Base-by-base conservation (phyloP, 2,888 invertebrate species). In the Chironomus riparius region DNA sequence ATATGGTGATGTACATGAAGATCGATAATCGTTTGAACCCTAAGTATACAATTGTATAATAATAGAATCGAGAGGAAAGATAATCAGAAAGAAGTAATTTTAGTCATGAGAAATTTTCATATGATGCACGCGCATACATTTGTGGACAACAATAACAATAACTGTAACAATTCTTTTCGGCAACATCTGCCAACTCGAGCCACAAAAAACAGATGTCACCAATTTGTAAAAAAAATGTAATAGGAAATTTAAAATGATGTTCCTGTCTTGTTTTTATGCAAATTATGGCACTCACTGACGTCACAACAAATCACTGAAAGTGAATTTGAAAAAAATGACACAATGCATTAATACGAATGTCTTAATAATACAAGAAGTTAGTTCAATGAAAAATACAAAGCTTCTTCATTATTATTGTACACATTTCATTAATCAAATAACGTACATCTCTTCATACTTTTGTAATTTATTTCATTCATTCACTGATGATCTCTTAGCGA, bases 391-490 rank as follows among this genome's bases (percentile, higher is more conserved):
- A 38, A 50, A 48, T 15, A 50, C 50, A 50, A 50, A 18, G 56
- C 15, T 56, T 70, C 56, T 50, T 70, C 56, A 38, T 72, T 61
- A 62, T 72, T 38, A 38, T 10, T 10, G 10, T 38, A 38, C 7
- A 38, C 38, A 38, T 38, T 38, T 70, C 70, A 70, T 70, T 47
- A 70, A 70, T 70, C 70, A 70, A 70, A n/a, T 18, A 56, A 15
- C 56, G 56, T 18, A 56, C 56, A 18, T 56, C 18, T 56, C 56
- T 15, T 56, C 13, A 56, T 18, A 56, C 18, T 56, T 18, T 56
- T 56, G 68, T 68, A 28, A 68, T 68, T 68, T 68, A n/a, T 68
- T n/a, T 70, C 22, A 22, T 21, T 62, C 7, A 12, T 70, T 50
- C 50, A 48, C 56, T 56, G 70, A 70, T 56, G 70, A 70, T 70